Base-by-base conservation (phyloP, 2,797 vertebrate genomes). In the Oreonectes daqikongensis region DNA sequence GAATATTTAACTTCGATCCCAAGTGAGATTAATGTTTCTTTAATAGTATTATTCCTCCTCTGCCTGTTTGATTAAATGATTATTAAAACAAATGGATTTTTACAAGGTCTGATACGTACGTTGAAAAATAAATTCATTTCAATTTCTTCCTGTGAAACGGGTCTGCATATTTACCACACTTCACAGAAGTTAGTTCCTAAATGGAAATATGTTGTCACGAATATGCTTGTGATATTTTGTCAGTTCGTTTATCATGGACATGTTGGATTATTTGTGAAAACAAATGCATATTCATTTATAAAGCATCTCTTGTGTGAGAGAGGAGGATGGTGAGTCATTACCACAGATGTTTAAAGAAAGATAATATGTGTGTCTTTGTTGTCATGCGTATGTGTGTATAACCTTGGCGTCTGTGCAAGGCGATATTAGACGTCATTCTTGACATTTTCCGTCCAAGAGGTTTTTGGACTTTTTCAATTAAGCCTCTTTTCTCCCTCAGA, bases 391-490 rank as follows among this genome's bases (percentile, higher is more conserved):
- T 71, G 2, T n/a, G 22, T 72, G 53, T 18, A 57, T 22, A 40
- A 67, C 22, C 15, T 78, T 80, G 40, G 5, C 50, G 53, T 83
- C 73, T 77, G 81, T 59, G 67, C 30, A 67, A 70, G 77, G 57
- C 14, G 30, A 73, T 40, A 70, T 15, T 20, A 64, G 55, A 79
- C 57, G 79, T 81, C 72, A 80, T 50, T 78, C 55, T 20, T 78
- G 72, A 68, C 24, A 75, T 78, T 78, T 68, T 53, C 24, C 32
- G 46, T 78, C 59, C 44, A 61, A 77, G 71, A n/a, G 35, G 44
- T 61, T 14, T 77, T 61, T 78, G 17, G 65, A 57, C 67, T 78
- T 61, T 67, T 73, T 78, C 46, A 77, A 68, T 72, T 59, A 68
- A 48, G 44, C 64, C 28, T 76, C 66, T 59, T 72, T 78, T 64